Base-by-base conservation (phyloP, 2,113 vertebrate genomes). In the Amazona vittata region DNA sequence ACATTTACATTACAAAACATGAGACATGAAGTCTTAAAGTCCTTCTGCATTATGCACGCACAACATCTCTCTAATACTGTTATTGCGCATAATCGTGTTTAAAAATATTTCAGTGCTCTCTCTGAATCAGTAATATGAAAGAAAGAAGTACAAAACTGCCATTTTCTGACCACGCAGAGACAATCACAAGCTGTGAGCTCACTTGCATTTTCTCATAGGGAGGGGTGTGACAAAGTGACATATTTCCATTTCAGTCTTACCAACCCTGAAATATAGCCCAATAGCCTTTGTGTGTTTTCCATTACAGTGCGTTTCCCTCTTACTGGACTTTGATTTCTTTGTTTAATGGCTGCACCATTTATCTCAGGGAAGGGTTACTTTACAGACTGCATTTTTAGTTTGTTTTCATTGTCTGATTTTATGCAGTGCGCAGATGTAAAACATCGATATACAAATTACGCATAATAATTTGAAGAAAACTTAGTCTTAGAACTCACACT, bases 381-480 rank as follows among this genome's bases (percentile, higher is more conserved):
- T 24, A 29, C n/a, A 10, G 65, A n/a, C 41, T 11, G 11, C 12
- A 19, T 59, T 89, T 92, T 75, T 77, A 46, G 7, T 83, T 89
- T 69, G n/a, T 89, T 96, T 88, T 86, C 12, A 9, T 81, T 2
- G 5, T 84, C 85, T 69, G 31, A 37, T 91, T 91, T 63, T 83
- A 26, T 83, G 35, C 1, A 1, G 29, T 44, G 41, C 37, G 33
- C 12, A 59, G 19, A 68, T 50, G 18, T 68, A 74, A 71, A 94
- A 63, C 9, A 31, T 68, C 6, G 17, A 1, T 47, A 10, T 81
- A 47, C 16, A 81, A 43, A 83, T 46, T 18, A 39, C 10, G 31
- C 20, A 4, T 57, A 65, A 28, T 25, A 17, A 8, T 75, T 84
- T 15, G 44, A 50, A 79, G 43, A 69, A 63, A 89, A 41, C 26